Conservation (phyloP, 2,888 invertebrate genomes). For the Diploptera punctata region DNA sequence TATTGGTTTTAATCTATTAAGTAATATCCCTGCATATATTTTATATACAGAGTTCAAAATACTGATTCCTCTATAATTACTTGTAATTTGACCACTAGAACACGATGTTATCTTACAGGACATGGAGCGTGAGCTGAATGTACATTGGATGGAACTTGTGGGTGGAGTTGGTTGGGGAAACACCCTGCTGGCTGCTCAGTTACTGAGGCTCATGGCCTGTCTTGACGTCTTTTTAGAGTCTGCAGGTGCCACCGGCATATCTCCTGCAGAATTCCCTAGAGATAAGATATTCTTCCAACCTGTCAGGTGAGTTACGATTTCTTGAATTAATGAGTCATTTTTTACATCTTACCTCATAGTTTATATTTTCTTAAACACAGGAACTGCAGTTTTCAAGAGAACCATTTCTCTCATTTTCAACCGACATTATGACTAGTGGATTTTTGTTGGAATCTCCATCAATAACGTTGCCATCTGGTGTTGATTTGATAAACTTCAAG, state of each 20-base stretch:
- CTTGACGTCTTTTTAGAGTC: constrained; percentile 89
- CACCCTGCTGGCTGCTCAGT: constrained; percentile 75
- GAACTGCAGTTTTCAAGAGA: too few species aligned
- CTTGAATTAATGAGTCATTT: neutral
- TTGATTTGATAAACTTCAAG: too few species aligned
- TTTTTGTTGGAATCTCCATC: too few species aligned
- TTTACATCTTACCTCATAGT: neutral
- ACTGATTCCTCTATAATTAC: too few species aligned
- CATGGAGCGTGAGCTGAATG: constrained; percentile 76
- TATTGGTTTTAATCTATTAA: too few species aligned
- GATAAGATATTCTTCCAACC: constrained; percentile 82
- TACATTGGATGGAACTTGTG: constrained; percentile 58
- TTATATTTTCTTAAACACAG: too few species aligned
- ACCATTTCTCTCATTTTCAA: too few species aligned
- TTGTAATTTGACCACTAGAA: too few species aligned
- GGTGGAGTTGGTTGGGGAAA: constrained; percentile 53
- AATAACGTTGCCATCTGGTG: too few species aligned
- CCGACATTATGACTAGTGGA: too few species aligned
- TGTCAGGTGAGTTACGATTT: constrained; percentile 57
- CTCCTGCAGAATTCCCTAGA: constrained; percentile 69
- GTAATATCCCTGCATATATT: too few species aligned
- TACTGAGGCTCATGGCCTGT: constrained; percentile 79
- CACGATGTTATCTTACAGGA: constrained; percentile 52
- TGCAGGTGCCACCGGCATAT: constrained; percentile 62
- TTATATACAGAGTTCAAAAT: too few species aligned